Base-by-base conservation (phyloP, 1,140 invertebrate species). In the Drosophila fuyamai region DNA sequence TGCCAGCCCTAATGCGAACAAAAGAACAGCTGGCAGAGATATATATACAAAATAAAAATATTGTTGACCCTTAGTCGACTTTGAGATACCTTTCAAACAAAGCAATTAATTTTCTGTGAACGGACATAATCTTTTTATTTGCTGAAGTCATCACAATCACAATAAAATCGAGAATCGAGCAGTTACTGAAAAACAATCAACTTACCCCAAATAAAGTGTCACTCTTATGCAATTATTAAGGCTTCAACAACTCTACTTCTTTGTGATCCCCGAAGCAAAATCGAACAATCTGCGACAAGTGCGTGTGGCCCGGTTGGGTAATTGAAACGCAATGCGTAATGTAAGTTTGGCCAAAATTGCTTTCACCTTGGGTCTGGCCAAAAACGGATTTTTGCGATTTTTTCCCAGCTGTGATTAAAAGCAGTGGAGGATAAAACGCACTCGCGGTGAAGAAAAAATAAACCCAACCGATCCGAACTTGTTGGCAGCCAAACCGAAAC, bases 401-500 rank as follows among this genome's bases (percentile, higher is more conserved):
- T n/a, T n/a, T n/a, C 16, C 27, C 14, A 10, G 14, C 14, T 12
- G 50, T 36, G 32, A 56, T 56, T 32, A 53, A 43, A 46, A 10
- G 23, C 36, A 44, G 38, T n/a, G 13, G 23, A 47, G 62, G 62
- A 32, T 23, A 29, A 41, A 36, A 50, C 16, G 46, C 47, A 65
- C 68, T 55, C n/a, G 27, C 16, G 18, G n/a, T 35, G 16, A 9
- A 9, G 14, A 41, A 40, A 16, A 43, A 35, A 18, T 5, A n/a
- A 46, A 38, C 56, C 46, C 40, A 65, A 46, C 8, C 38, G 60
- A 59, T 79, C 76, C 79, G 84, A 86, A 86, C 83, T 66, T 88
- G 83, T 67, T 88, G 79, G 71, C 79, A 58, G 56, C 40, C 71
- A 72, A 86, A 79, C 48, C 44, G 65, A 79, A 86, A 88, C 79